A percentile compares a stretch with the other conserved stretches of the same genome.
These are phyloP conservation scores for Adelphocoris suturalis DNA, from an alignment of 2,888 invertebrate species.

Conservation along the genomic window DNA sequence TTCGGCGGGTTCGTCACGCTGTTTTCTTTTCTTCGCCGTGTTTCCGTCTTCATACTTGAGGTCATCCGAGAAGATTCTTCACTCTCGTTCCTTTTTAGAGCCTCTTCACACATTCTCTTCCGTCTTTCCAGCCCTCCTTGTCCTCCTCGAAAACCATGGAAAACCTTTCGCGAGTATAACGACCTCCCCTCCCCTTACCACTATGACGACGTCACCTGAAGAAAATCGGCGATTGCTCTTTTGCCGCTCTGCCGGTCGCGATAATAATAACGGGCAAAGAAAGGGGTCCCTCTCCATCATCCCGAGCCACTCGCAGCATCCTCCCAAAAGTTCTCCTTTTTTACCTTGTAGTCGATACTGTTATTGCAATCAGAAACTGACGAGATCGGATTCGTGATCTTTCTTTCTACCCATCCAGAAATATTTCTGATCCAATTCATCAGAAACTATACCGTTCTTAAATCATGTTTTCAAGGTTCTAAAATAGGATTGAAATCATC, in stretches of 20 bases:
- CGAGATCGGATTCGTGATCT: background rate
- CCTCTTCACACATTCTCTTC: conserved; percentile 30
- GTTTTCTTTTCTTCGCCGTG: conserved; percentile 15
- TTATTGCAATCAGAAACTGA: background rate
- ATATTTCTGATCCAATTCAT: background rate
- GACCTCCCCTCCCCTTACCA: background rate
- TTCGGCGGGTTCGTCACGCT: conserved; percentile 31
- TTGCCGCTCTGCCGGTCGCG: conserved; percentile 28
- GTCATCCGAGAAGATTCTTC: conserved; percentile 8
- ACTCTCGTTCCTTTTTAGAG: background rate
- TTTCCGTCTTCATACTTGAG: conserved; percentile 20
- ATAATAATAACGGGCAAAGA: conserved; percentile 19
- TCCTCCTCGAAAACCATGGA: background rate
- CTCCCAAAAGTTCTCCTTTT: background rate
- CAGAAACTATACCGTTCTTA: too few relatives aligned
- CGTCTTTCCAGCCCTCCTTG: conserved; percentile 27
- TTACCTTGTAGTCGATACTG: background rate
- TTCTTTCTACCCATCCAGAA: background rate
- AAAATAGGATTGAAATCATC: too few relatives aligned
- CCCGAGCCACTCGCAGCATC: background rate
- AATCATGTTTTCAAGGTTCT: too few relatives aligned
- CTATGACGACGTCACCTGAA: background rate
- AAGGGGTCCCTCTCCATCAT: background rate
- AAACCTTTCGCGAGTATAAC: background rate
- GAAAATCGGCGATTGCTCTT: conserved; percentile 32